A percentile compares a stretch with the other conserved stretches of the same genome.
Evolutionary conservation across 53 echinoderm and acorn worm genomes (phyloP).

Genomic region (Actinopyga echinites): DNA sequence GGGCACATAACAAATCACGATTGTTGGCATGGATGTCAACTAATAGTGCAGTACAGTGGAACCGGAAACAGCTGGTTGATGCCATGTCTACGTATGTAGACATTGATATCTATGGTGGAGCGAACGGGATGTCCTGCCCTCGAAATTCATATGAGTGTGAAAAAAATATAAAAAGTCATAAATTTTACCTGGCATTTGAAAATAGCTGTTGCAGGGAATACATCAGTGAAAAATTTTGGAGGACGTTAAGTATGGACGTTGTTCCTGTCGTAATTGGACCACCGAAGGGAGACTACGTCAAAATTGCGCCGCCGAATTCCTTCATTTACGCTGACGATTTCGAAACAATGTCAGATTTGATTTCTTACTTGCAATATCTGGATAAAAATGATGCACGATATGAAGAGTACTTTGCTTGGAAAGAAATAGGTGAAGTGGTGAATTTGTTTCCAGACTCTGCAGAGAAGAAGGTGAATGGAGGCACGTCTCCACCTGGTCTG

Average conservation of each 20-base stretch:
- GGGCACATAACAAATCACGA: background rate
- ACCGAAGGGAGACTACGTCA: background rate
- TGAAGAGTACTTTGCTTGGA: slow-evolving; percentile 11
- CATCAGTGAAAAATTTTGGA: slow-evolving; percentile 21
- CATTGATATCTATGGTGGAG: background rate
- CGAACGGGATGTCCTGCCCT: background rate
- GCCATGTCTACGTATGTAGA: background rate
- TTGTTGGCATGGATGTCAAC: slow-evolving; percentile 27
- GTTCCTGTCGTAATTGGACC: slow-evolving; percentile 25
- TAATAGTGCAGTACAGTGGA: slow-evolving; percentile 4
- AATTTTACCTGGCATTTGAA: slow-evolving; percentile 33
- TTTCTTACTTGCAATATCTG: background rate
- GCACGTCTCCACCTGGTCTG: background rate
- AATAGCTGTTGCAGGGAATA: slow-evolving; percentile 31
- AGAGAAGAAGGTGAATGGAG: too few species aligned
- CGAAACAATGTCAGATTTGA: background rate
- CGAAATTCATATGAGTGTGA: background rate
- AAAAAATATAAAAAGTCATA: slow-evolving; percentile 1
- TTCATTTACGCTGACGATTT: slow-evolving; percentile 36
- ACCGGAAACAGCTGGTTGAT: background rate
- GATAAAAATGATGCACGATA: slow-evolving; percentile 22
- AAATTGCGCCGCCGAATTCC: slow-evolving; percentile 39
- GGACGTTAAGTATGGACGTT: background rate
- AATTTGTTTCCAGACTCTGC: background rate
- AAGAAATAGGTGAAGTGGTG: background rate